phyloP scores from a whole-genome alignment of 2,113 vertebrate genomes.

The Bubo scandiacus region DNA sequence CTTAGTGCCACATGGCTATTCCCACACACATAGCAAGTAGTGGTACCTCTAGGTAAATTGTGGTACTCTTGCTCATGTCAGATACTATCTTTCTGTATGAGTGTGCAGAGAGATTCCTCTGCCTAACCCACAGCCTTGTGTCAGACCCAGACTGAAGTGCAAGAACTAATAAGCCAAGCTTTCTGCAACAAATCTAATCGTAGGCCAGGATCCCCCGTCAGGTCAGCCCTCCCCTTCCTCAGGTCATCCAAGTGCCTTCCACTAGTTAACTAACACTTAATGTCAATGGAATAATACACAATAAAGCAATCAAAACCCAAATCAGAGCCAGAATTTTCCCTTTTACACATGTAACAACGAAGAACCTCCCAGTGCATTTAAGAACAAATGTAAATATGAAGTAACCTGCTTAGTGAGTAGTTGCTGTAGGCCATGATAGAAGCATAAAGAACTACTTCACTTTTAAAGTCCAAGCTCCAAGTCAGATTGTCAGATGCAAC shows the following conservation, averaged over 20 bases:
- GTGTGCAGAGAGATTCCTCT: not conserved
- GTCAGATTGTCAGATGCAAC: not conserved
- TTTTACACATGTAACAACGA: not conserved
- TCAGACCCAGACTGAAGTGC: not conserved
- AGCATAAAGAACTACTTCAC: not conserved
- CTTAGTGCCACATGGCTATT: not conserved
- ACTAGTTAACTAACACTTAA: not conserved
- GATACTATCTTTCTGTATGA: not conserved
- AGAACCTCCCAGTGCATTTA: not conserved
- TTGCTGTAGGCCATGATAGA: not conserved
- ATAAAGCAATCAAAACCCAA: not conserved
- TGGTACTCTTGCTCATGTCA: not conserved
- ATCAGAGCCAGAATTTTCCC: not conserved
- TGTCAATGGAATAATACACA: not conserved
- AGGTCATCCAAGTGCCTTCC: not conserved
- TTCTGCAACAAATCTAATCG: not conserved
- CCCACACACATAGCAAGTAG: fast-evolving
- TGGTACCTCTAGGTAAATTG: not conserved
- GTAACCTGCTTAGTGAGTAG: not conserved
- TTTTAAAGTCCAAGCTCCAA: not conserved
- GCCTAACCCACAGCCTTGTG: not conserved
- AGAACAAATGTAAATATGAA: not conserved
- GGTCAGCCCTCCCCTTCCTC: not conserved
- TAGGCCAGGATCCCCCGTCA: not conserved
- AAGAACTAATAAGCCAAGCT: not conserved